Conservation (phyloP, 2,888 invertebrate species). For the Taphrorychus bicolor region DNA sequence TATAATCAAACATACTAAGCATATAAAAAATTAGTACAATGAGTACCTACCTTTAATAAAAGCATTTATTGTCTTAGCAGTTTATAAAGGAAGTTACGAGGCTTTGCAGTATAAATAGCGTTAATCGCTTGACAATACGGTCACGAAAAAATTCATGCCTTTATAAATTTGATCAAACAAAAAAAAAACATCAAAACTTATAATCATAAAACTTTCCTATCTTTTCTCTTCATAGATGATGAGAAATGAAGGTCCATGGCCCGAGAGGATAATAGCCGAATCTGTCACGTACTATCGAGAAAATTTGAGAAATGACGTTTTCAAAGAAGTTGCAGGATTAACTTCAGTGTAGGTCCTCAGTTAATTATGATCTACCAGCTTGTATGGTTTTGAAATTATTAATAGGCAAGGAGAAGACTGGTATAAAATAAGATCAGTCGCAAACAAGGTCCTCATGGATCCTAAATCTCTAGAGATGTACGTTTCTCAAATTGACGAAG, state of each 20-base stretch:
- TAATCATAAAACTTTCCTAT: background rate
- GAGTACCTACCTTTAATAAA: too few relatives aligned
- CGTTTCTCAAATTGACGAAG: slow-evolving; percentile 49
- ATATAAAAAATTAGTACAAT: too few relatives aligned
- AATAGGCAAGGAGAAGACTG: slow-evolving; percentile 64
- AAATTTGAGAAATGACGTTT: slow-evolving; percentile 56
- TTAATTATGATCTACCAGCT: too few relatives aligned
- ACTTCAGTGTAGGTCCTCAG: slow-evolving; percentile 48
- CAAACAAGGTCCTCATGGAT: slow-evolving; percentile 65
- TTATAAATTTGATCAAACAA: too few relatives aligned
- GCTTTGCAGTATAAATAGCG: too few relatives aligned
- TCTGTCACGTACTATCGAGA: slow-evolving; percentile 57
- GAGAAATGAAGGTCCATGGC: slow-evolving; percentile 61
- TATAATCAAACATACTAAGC: too few relatives aligned
- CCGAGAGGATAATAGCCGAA: slow-evolving; percentile 56
- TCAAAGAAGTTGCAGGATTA: slow-evolving; percentile 46
- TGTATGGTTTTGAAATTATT: background rate
- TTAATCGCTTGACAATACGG: too few relatives aligned
- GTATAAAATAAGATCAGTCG: slow-evolving; percentile 62
- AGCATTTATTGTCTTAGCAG: too few relatives aligned
- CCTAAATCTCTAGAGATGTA: slow-evolving; percentile 56
- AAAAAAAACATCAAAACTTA: slow-evolving; percentile 22
- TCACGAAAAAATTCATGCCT: too few relatives aligned
- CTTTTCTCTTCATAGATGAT: slow-evolving; percentile 50
- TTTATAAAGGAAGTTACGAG: too few relatives aligned